Evolutionary conservation across 1,140 invertebrate genomes (phyloP).

Genomic region (Drosophila insularis): DNA sequence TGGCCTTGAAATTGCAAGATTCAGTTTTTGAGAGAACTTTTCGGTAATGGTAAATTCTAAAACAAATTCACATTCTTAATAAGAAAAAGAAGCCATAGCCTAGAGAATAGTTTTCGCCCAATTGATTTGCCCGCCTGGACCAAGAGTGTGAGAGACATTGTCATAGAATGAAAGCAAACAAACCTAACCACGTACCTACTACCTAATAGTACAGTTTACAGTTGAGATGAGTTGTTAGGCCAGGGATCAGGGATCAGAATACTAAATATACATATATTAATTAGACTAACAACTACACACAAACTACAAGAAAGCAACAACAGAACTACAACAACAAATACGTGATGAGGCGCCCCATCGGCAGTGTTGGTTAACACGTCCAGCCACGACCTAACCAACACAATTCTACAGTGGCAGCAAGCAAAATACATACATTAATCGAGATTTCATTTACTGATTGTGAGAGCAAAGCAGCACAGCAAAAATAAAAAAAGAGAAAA

Average conservation of each 20-base stretch:
- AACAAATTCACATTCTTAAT: constrained; percentile 20
- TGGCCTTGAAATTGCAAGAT: constrained; percentile 39
- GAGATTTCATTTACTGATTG: constrained; percentile 52
- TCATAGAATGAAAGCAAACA: neutral
- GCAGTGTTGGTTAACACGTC: constrained; percentile 12
- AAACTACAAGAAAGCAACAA: constrained; percentile 30
- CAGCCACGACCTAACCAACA: constrained; percentile 21
- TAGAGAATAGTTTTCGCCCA: constrained; percentile 44
- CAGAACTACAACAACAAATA: constrained; percentile 33
- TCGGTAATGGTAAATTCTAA: constrained; percentile 61
- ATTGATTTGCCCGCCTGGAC: constrained; percentile 7
- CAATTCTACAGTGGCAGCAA: constrained; percentile 30
- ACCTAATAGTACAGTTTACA: constrained; percentile 65
- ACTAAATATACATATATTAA: constrained; percentile 25
- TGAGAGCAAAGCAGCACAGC: constrained; percentile 58
- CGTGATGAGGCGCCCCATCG: neutral
- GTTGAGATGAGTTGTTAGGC: constrained; percentile 16
- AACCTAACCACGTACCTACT: neutral
- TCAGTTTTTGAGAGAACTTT: constrained; percentile 44
- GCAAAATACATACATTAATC: constrained; percentile 11
- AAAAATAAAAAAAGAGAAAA: constrained; percentile 47
- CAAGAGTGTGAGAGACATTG: neutral
- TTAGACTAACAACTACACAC: constrained; percentile 51
- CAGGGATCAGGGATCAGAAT: constrained; percentile 18
- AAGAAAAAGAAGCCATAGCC: constrained; percentile 53